These are phyloP conservation scores for Pristionchus japonicus DNA, from an alignment of 2,888 invertebrate genomes.

Conservation along the genomic window DNA sequence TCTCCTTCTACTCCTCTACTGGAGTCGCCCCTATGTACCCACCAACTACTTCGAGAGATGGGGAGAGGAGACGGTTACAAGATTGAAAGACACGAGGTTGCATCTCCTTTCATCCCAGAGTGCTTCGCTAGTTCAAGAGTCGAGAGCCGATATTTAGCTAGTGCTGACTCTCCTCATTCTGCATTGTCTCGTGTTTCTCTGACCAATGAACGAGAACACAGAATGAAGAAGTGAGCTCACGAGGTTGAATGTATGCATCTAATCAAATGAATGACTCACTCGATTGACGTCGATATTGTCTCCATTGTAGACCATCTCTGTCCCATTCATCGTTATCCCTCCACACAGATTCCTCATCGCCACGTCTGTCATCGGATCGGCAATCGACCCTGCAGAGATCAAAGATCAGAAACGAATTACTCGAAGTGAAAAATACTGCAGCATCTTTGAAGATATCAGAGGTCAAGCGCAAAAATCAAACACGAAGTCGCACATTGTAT, in stretches of 20 bases:
- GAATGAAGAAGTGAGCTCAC: no score
- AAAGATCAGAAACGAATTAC: background rate
- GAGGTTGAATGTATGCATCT: background rate
- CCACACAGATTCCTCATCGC: background rate
- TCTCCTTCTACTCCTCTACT: background rate
- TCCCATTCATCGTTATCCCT: background rate
- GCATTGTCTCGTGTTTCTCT: background rate
- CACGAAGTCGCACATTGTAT: background rate
- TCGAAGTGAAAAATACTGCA: background rate
- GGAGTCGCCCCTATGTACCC: background rate
- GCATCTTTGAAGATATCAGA: background rate
- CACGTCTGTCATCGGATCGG: background rate
- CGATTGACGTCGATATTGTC: background rate
- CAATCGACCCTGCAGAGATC: conserved; percentile 9
- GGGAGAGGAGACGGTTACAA: background rate
- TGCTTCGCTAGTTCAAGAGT: background rate
- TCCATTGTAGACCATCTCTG: background rate
- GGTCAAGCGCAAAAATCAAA: background rate
- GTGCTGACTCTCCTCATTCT: background rate
- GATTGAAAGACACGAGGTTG: background rate
- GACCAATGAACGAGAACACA: no score
- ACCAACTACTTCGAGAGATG: background rate
- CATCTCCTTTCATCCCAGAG: background rate
- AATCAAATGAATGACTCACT: background rate
- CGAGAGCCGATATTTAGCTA: no score